Base-by-base conservation (phyloP, 2,888 invertebrate genomes). In the Sphaerophoria taeniata region DNA sequence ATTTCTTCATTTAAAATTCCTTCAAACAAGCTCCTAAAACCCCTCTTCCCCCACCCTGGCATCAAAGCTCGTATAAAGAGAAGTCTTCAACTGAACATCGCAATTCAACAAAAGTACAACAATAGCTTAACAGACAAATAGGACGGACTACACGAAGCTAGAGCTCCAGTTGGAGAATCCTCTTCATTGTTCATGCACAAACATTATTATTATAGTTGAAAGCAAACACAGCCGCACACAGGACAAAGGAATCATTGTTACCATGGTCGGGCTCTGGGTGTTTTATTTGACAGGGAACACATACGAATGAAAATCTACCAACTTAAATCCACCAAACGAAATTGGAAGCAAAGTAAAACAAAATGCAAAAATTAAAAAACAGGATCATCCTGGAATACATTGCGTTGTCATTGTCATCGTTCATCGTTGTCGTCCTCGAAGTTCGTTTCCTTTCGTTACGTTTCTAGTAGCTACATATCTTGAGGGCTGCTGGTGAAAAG, bases 231-330 rank as follows among this genome's bases (percentile, higher is more conserved):
- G 79, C 53, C 63, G 24, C 65, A 70, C 24, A 2, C 61, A 71
- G 70, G 63, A 84, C 79, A 84, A 80, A 84, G 56, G 80, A 80
- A 65, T 74, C 56, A 78, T 78, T 83, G 83, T 83, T 83, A 51
- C 73, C 78, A 78, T 58, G 69, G 65, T 63, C 69, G 78, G 70
- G 70, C 74, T 58, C 56, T 73, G 73, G 70, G 70, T 78, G 83
- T 74, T 83, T 72, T 56, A 83, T 74, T 79, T 83, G 83, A 78
- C 78, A 70, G 70, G n/a, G 43, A 60, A 75, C 47, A 61, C 65
- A 2, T 55, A 61, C 43, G 2, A 14, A 4, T 0, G 1, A 45
- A 31, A 7, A 14, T 47, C 24, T 49, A 67, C 53, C 53, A 67
- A 77, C 78, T 67, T 73, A 73, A 67, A 51, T 51, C 49, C 24